Percentiles rank a stretch among this genome's conserved stretches.
These are phyloP conservation scores for Lophochroa leadbeateri DNA, from an alignment of 2,113 vertebrate species.

Conservation along the genomic window DNA sequence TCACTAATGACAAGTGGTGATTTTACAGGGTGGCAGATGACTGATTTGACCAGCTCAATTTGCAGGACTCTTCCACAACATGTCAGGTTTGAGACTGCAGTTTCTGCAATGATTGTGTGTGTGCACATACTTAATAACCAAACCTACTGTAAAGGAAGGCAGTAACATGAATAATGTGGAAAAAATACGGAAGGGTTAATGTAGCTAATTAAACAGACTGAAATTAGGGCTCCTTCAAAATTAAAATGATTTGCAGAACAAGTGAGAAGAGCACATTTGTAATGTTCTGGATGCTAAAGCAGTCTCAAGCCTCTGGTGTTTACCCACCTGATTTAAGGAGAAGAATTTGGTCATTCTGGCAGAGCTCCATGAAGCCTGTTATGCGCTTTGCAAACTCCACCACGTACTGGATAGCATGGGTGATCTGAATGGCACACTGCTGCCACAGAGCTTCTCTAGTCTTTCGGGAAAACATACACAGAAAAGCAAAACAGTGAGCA, in stretches of 20 bases:
- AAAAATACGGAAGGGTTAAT: not conserved
- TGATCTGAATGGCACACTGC: conserved; percentile 98
- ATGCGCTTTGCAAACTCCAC: conserved; percentile 99
- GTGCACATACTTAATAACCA: conserved; percentile 38
- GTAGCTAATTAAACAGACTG: not conserved
- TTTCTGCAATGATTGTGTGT: conserved; percentile 5
- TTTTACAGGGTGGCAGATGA: conserved; percentile 63
- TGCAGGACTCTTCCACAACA: conserved; percentile 54
- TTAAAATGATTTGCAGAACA: not conserved
- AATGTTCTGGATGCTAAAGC: not conserved
- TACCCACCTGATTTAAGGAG: conserved; percentile 96
- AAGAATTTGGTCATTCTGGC: conserved; percentile 99
- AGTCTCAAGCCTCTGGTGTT: not conserved
- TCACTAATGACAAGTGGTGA: conserved; percentile 37
- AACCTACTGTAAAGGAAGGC: conserved; percentile 40
- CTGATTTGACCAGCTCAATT: conserved; percentile 57
- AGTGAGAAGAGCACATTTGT: not conserved
- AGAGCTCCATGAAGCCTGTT: conserved; percentile 99
- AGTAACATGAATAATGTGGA: conserved; percentile 25
- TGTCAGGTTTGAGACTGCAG: conserved; percentile 61
- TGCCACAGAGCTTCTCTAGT: conserved; percentile 96
- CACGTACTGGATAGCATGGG: conserved; percentile 98
- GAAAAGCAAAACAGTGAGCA: not conserved
- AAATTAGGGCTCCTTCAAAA: not conserved
- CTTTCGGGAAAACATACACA: conserved; percentile 68